Conservation (phyloP, 1,140 invertebrate genomes). For the Whitmania pigra region DNA sequence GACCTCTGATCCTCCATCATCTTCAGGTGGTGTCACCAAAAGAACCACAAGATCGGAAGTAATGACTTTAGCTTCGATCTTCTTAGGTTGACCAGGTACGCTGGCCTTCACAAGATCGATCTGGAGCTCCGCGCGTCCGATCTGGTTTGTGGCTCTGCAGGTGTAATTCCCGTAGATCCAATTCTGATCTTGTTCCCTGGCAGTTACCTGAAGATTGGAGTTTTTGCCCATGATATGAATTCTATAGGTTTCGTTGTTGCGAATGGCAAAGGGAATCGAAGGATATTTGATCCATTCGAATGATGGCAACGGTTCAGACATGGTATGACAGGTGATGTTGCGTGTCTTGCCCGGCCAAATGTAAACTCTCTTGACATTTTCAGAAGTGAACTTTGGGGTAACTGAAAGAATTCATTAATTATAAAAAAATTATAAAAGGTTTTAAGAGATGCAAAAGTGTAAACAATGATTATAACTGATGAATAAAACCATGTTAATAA, state of each 20-base stretch:
- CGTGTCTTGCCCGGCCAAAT: conserved; percentile 65
- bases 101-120: conserved; percentile 61
- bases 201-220: conserved; percentile 17
- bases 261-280: background rate
- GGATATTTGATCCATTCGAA: conserved; percentile 57
- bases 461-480: background rate
- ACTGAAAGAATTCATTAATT: no score
- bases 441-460: background rate
- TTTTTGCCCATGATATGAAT: conserved; percentile 23
- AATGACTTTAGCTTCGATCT: conserved; percentile 21
- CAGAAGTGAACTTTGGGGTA: conserved; percentile 25
- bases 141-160: conserved; percentile 64
- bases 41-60: conserved; percentile 69
- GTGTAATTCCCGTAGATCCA: conserved; percentile 58
- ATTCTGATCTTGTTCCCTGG: conserved; percentile 20
- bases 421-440: background rate
- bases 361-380: conserved; percentile 54
- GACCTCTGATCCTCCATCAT: conserved; percentile 60
- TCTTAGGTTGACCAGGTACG: conserved; percentile 12
- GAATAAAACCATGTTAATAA: background rate
- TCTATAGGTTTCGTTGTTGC: conserved; percentile 22
- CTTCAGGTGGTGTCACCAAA: conserved; percentile 56
- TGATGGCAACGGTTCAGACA: conserved; percentile 79
- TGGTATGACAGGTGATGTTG: conserved; percentile 74
- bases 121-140: conserved; percentile 53